phyloP scores from a whole-genome alignment of 2,888 invertebrate genomes.

The Drosophila kanekoi region DNA sequence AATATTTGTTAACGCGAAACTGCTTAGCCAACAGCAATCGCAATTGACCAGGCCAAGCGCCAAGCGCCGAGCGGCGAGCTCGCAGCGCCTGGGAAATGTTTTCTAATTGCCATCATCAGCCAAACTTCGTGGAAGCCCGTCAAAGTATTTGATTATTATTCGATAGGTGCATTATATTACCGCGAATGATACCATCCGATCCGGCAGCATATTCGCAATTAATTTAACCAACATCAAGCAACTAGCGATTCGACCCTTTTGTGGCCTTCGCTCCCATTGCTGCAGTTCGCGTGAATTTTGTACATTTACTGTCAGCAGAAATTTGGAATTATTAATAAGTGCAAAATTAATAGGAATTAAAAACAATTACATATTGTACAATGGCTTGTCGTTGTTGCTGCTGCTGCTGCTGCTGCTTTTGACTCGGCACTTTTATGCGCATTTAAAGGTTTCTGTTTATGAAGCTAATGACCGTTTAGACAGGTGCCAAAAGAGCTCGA shows the following conservation, averaged over 20 bases:
- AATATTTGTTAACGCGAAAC: slow-evolving; percentile 45
- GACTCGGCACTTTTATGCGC: slow-evolving; percentile 39
- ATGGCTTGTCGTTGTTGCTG: slow-evolving; percentile 8
- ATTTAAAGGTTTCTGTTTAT: slow-evolving; percentile 44
- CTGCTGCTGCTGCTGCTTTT: slow-evolving; percentile 17
- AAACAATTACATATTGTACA: slow-evolving; percentile 43
- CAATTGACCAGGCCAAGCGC: slow-evolving; percentile 28
- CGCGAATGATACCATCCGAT: slow-evolving; percentile 9
- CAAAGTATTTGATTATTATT: slow-evolving; percentile 5
- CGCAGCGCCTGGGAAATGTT: slow-evolving; percentile 53
- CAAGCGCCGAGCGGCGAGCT: background rate
- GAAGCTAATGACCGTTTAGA: slow-evolving; percentile 59
- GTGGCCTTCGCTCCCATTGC: slow-evolving; percentile 39
- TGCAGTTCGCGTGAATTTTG: slow-evolving; percentile 65
- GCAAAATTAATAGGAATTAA: slow-evolving; percentile 70
- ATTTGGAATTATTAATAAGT: slow-evolving; percentile 59
- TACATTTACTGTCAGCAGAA: slow-evolving; percentile 55
- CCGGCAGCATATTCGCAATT: slow-evolving; percentile 14
- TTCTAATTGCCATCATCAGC: slow-evolving; percentile 37
- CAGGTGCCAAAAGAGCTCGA: slow-evolving; percentile 44
- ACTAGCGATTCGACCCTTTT: slow-evolving; percentile 30
- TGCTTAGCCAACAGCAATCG: slow-evolving; percentile 12
- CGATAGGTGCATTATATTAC: slow-evolving; percentile 22
- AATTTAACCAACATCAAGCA: slow-evolving; percentile 19
- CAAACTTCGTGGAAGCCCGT: slow-evolving; percentile 29